These are phyloP conservation scores for Oreochromis tanganicae DNA, from an alignment of 2,113 vertebrate species.

Conservation along the genomic window DNA sequence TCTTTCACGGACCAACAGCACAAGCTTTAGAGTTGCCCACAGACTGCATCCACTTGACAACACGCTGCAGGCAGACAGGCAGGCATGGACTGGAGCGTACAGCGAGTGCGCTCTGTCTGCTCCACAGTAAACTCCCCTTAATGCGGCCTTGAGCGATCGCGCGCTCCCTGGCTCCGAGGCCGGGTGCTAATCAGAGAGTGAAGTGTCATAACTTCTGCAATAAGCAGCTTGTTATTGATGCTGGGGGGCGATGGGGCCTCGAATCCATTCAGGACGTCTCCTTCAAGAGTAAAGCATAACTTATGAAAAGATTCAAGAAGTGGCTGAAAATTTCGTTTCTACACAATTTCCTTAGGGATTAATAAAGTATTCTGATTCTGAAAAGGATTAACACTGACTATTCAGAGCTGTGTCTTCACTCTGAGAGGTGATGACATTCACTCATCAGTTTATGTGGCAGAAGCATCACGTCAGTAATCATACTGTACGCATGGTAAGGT, in stretches of 20 bases:
- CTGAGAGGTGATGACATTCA: neutral
- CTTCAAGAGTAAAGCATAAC: neutral
- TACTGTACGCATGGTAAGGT: neutral
- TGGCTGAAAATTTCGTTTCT: accelerated
- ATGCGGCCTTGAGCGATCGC: neutral
- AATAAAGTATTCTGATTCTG: neutral
- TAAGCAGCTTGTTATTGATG: neutral
- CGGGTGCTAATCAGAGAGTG: neutral
- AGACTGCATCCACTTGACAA: accelerated
- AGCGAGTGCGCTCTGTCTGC: neutral
- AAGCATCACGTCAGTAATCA: neutral
- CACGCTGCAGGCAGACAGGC: neutral
- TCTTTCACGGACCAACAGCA: neutral
- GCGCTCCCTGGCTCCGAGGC: neutral
- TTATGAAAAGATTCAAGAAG: accelerated
- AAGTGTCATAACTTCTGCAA: neutral
- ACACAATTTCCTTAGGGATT: accelerated
- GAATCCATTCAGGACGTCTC: neutral
- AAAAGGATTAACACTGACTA: accelerated
- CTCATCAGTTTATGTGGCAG: too few relatives aligned
- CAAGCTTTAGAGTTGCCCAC: neutral
- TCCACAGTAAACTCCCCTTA: neutral
- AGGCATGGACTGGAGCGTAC: neutral
- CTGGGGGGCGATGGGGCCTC: neutral
- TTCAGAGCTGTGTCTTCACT: neutral